Conservation (phyloP, 2,888 invertebrate genomes). For the Ceriagrion tenellum region DNA sequence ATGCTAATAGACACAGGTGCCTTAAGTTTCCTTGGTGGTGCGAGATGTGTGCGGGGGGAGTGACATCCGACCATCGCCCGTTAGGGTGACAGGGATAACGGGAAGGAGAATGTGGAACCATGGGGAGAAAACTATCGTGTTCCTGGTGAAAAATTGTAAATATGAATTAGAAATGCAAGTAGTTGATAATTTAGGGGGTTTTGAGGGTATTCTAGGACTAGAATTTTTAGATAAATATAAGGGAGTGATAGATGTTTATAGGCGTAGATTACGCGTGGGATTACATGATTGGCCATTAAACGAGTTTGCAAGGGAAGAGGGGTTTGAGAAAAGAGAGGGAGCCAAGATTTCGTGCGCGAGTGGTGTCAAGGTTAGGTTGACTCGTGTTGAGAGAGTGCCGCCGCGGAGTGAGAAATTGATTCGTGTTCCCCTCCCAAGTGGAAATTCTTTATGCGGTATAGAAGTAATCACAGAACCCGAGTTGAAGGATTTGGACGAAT, state of each 20-base stretch:
- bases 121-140: background rate
- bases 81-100: background rate
- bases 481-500: background rate
- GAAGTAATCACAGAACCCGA: background rate
- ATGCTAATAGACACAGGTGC: background rate
- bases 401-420: background rate
- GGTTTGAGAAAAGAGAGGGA: background rate
- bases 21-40: background rate
- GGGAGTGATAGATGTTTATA: background rate
- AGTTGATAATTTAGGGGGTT: background rate
- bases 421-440: background rate
- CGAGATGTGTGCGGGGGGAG: background rate
- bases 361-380: background rate
- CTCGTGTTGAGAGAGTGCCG: background rate
- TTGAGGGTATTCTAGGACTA: background rate
- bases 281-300: too few species aligned
- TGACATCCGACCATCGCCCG: background rate
- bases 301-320: background rate
- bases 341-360: background rate
- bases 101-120: background rate
- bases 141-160: background rate
- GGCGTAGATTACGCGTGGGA: too few species aligned
- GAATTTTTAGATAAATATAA: background rate
- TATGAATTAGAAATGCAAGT: background rate
- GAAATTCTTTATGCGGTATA: background rate